These are phyloP conservation scores for Achroia grisella DNA, from an alignment of 1,140 invertebrate species.

Conservation along the genomic window DNA sequence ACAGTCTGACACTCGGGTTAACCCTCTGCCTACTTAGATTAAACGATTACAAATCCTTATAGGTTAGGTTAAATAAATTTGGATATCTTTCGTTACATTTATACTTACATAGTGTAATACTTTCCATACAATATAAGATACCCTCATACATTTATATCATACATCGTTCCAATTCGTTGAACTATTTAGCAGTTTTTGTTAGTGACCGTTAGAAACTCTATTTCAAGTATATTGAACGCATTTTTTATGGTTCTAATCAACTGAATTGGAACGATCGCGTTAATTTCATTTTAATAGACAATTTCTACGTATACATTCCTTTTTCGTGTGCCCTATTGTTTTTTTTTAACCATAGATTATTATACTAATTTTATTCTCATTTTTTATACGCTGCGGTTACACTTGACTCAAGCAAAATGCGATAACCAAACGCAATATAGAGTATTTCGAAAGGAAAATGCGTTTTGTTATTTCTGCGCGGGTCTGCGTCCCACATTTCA, in stretches of 20 bases:
- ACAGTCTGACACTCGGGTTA: background rate
- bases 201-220: too few species aligned
- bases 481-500: too few species aligned
- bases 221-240: too few species aligned
- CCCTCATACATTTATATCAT: slow-evolving; percentile 19
- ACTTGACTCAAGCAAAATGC: too few species aligned
- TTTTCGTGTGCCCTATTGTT: slow-evolving; percentile 6
- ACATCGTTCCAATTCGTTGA: background rate
- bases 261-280: background rate
- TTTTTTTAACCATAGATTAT: slow-evolving; percentile 6
- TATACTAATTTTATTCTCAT: background rate
- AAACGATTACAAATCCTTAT: slow-evolving; percentile 3
- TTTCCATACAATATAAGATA: slow-evolving; percentile 11
- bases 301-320: slow-evolving; percentile 27
- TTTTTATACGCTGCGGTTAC: too few species aligned
- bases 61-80: slow-evolving; percentile 2
- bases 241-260: too few species aligned
- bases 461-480: too few species aligned
- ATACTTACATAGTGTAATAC: background rate
- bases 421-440: too few species aligned
- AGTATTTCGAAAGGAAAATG: too few species aligned
- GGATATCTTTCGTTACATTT: background rate
- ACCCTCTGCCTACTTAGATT: background rate
- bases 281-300: slow-evolving; percentile 21
- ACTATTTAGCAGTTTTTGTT: too few species aligned